phyloP scores from a whole-genome alignment of 1,140 invertebrate genomes.

The Dolichoris vasculosae region DNA sequence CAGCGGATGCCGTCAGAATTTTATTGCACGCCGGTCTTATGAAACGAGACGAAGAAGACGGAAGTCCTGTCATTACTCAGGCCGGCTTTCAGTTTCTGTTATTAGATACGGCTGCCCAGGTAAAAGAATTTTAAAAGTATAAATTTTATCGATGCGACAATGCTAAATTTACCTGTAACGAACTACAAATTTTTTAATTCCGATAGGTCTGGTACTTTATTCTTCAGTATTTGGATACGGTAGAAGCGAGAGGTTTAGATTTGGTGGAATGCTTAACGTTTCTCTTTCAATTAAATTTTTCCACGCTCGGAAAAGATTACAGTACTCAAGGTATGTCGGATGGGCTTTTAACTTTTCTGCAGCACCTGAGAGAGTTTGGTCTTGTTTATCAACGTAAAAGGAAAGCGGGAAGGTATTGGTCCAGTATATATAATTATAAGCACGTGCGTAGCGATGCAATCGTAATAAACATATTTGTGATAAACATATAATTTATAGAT shows the following conservation, averaged over 20 bases:
- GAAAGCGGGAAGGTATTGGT: constrained; percentile 70
- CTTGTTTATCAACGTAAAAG: constrained; percentile 95
- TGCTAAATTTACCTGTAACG: not conserved
- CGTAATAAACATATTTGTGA: not conserved
- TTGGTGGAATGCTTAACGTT: constrained; percentile 95
- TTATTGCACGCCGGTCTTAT: constrained; percentile 94
- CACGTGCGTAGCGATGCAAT: too few relatives aligned
- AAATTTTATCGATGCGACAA: too few relatives aligned
- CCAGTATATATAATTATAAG: constrained; percentile 24
- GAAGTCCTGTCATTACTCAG: constrained; percentile 90
- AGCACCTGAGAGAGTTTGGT: constrained; percentile 97
- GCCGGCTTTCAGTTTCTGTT: constrained; percentile 97
- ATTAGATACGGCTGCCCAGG: constrained; percentile 92
- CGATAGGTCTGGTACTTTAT: constrained; percentile 94
- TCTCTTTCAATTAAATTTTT: constrained; percentile 96
- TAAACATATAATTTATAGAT: constrained; percentile 71
- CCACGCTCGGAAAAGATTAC: constrained; percentile 96
- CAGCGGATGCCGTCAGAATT: constrained; percentile 93
- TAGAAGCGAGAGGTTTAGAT: constrained; percentile 88
- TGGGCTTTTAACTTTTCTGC: constrained; percentile 90
- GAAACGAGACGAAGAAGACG: constrained; percentile 89
- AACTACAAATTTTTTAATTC: not conserved
- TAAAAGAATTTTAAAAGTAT: constrained; percentile 48
- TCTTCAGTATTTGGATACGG: constrained; percentile 94
- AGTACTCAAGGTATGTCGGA: constrained; percentile 95